Evolutionary conservation across 2,888 invertebrate species (phyloP), one percentile per base, ranked within the genome.

Genomic region (Perizoma affinitatum): DNA sequence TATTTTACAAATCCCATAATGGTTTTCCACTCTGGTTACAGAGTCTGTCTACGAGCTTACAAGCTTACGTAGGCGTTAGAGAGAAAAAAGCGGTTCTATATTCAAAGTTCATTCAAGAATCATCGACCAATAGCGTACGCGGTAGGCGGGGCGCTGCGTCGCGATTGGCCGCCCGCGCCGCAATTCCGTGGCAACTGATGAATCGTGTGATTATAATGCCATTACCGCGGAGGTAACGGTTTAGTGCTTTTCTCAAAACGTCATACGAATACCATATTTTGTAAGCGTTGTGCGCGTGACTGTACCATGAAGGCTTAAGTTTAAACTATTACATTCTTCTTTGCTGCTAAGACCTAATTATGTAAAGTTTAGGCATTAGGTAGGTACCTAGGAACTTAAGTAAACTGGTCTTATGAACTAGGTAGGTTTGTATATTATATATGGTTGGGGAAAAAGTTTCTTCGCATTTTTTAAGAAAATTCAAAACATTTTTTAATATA

Each of bases 11-110:
- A 45, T 6, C 9, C 4, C 2, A 2, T n/a, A 7, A n/a, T 45
- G 49, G 47, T 70, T 57, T 54, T 57, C 58, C 63, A 53, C 53
- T 55, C 51, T 8, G 43, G 45, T 48, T 60, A 54, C 48, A 49
- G 41, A 52, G 61, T 61, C 63, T 42, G 41, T 55, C 55, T 56
- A 38, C 55, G 58, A 69, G 63, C 70, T 66, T 74, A 74, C 70
- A 76, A 83, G 84, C 84, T 85, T 83, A 76, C 81, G 91, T 87
- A 91, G 91, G 91, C 91, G 91, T 90, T 87, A 88, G 86, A 87
- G 86, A 85, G 36, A 86, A 84, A 86, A 86, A 90, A 90, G 87
- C 78, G 90, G 88, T 90, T 91, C 88, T 91, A 88, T 88, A 90
- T 89, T 89, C 89, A 90, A 91, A 90, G 88, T 88, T 84, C 51